Conservation (phyloP, 2,888 invertebrate species). For the Sabatieria punctata region DNA sequence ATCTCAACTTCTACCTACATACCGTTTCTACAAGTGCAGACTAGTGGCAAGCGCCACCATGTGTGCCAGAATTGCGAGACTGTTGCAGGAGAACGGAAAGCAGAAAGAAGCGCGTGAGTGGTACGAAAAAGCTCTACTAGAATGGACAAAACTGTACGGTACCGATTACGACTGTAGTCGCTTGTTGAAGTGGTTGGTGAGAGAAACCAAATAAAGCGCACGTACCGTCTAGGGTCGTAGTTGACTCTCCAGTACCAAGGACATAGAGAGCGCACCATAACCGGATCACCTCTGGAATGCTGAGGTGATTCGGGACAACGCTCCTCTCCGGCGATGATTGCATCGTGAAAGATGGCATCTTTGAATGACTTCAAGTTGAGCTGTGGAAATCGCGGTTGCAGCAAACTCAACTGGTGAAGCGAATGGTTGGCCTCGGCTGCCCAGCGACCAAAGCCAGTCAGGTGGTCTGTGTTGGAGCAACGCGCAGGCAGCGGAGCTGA, state of each 20-base stretch:
- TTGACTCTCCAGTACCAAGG: conserved; percentile 5
- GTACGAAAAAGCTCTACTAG: not conserved
- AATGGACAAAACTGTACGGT: not conserved
- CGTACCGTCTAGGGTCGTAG: not conserved
- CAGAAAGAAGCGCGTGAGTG: too few relatives aligned
- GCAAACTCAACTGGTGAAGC: not conserved
- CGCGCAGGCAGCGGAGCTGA: too few relatives aligned
- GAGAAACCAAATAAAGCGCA: too few relatives aligned
- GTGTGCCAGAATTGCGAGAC: too few relatives aligned
- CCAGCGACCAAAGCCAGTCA: not conserved
- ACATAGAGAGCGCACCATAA: conserved; percentile 2
- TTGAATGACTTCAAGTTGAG: not conserved
- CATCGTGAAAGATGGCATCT: not conserved
- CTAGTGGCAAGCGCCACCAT: too few relatives aligned
- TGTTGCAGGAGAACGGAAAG: too few relatives aligned
- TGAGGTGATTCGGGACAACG: not conserved
- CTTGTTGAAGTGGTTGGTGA: too few relatives aligned
- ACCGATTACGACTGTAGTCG: too few relatives aligned
- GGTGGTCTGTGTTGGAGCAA: too few relatives aligned
- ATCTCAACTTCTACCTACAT: too few relatives aligned
- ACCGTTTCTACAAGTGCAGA: too few relatives aligned
- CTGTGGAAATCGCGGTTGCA: not conserved
- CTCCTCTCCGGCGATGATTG: not conserved
- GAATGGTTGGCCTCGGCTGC: not conserved
- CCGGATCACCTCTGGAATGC: not conserved